These are phyloP conservation scores for Apis florea DNA, from an alignment of 1,140 invertebrate species.

Conservation along the genomic window DNA sequence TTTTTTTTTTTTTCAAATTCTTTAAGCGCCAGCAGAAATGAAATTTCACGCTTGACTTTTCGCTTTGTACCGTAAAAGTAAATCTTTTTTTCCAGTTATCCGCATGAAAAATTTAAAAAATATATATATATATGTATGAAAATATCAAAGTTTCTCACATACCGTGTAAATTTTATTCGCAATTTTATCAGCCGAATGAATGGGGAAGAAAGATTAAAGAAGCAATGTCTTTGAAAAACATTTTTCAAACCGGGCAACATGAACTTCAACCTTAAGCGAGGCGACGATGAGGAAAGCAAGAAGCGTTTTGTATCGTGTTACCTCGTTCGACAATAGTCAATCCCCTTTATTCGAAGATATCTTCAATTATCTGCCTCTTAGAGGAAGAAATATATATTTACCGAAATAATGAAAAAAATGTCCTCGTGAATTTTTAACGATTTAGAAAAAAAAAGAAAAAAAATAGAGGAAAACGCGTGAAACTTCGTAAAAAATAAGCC, in stretches of 20 bases:
- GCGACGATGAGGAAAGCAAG: not conserved
- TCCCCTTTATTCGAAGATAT: not conserved
- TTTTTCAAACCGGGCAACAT: not conserved
- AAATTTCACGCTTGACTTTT: too few species aligned
- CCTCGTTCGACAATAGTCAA: not conserved
- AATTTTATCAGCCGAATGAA: not conserved
- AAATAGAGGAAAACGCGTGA: too few species aligned
- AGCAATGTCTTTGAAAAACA: not conserved
- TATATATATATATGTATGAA: too few species aligned
- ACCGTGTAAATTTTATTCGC: too few species aligned
- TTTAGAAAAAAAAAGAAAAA: too few species aligned
- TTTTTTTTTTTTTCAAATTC: too few species aligned
- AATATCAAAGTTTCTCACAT: too few species aligned
- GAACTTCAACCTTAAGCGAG: conserved; percentile 11
- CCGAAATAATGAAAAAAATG: not conserved
- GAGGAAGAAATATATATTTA: too few species aligned
- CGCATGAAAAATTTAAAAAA: too few species aligned
- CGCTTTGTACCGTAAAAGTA: too few species aligned
- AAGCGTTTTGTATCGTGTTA: conserved; percentile 4
- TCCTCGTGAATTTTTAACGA: not conserved
- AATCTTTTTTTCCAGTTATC: too few species aligned
- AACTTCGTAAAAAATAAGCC: not conserved
- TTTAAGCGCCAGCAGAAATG: too few species aligned
- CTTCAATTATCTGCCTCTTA: not conserved
- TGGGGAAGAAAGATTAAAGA: not conserved